Conservation (phyloP, 2,888 invertebrate genomes). For the Cataglyphis rosenhaueri region DNA sequence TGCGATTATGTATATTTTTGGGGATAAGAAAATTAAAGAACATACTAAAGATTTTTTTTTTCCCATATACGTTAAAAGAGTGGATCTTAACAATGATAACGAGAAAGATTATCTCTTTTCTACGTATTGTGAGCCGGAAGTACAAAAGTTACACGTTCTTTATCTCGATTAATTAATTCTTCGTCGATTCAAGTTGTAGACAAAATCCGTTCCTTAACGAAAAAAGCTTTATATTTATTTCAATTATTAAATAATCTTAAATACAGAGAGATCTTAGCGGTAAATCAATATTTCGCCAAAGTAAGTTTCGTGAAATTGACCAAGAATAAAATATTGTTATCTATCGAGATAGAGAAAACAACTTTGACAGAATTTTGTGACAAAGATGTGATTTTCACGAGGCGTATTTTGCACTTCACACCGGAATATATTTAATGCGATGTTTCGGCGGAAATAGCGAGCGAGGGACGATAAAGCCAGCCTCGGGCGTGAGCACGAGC, state of each 20-base stretch:
- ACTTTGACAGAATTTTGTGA: background rate
- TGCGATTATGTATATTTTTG: background rate
- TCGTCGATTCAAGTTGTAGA: background rate
- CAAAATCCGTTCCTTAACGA: background rate
- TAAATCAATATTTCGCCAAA: background rate
- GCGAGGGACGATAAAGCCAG: background rate
- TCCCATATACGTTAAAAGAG: background rate
- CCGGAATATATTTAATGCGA: background rate
- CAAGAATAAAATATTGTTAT: background rate
- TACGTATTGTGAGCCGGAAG: slow-evolving; percentile 5
- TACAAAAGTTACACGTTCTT: slow-evolving; percentile 19
- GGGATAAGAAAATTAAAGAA: background rate
- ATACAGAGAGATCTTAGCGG: background rate
- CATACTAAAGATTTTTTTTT: background rate
- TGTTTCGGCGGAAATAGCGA: slow-evolving; percentile 46
- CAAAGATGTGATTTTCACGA: background rate
- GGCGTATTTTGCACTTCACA: background rate
- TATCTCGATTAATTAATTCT: background rate
- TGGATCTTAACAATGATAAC: slow-evolving; percentile 16
- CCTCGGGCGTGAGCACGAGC: background rate
- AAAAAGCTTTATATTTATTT: background rate
- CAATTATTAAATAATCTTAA: slow-evolving; percentile 1
- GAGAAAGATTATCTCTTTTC: slow-evolving; percentile 2
- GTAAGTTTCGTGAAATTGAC: background rate
- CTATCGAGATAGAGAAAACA: background rate